These are phyloP conservation scores for Dicrurus megarhynchus DNA, from an alignment of 2,113 vertebrate species.

Conservation along the genomic window DNA sequence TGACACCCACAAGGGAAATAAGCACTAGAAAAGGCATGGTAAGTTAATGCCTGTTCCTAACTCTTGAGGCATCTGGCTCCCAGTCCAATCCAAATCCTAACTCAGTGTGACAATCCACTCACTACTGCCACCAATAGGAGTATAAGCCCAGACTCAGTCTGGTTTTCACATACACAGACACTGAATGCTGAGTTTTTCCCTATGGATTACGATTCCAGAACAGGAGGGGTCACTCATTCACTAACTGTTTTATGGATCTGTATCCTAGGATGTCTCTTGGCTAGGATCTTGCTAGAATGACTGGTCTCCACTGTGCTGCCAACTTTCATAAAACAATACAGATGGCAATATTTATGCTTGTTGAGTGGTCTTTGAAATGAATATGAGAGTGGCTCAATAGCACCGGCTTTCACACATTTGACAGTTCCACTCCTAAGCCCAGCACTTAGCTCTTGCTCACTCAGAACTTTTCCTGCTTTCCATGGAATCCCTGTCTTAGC, in stretches of 20 bases:
- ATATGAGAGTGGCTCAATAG: neutral
- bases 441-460: neutral
- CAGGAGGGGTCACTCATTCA: neutral
- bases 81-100: neutral
- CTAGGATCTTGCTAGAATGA: neutral
- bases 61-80: neutral
- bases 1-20: neutral
- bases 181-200: neutral
- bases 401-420: neutral
- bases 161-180: neutral
- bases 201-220: neutral
- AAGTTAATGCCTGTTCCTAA: neutral
- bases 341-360: slow-evolving; percentile 31
- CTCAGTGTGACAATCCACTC: neutral
- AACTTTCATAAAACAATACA: slow-evolving; percentile 29
- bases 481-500: neutral
- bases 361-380: slow-evolving; percentile 34
- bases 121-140: neutral
- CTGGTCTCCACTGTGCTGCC: slow-evolving; percentile 5
- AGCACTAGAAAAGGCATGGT: neutral
- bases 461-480: neutral
- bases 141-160: neutral
- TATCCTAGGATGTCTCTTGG: slow-evolving; percentile 14
- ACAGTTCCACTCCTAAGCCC: neutral
- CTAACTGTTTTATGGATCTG: neutral